phyloP scores from a whole-genome alignment of 1,140 invertebrate genomes.

The Zaprionus ornatus region DNA sequence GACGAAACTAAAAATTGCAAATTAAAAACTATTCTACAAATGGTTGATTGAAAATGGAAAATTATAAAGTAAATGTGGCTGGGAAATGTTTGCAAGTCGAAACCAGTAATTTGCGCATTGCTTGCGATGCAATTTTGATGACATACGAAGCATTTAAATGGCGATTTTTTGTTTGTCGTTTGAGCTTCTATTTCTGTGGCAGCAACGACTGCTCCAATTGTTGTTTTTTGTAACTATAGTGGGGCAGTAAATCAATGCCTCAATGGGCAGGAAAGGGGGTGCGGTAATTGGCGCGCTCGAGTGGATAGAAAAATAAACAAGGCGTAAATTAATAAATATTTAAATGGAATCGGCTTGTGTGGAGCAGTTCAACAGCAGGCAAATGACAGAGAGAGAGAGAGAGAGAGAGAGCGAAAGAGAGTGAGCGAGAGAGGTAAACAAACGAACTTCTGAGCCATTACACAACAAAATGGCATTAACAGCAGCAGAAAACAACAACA shows the following conservation, averaged over 20 bases:
- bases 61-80: constrained; percentile 7
- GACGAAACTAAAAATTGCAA: background rate
- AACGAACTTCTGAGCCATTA: constrained; percentile 73
- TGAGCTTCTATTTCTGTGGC: background rate
- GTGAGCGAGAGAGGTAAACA: constrained; percentile 12
- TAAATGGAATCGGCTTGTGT: constrained; percentile 37
- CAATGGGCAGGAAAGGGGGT: too few relatives aligned
- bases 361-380: constrained; percentile 24
- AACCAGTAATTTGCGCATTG: constrained; percentile 48
- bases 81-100: constrained; percentile 52
- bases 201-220: background rate
- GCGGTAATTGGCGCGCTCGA: constrained; percentile 46
- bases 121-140: constrained; percentile 48
- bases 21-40: constrained; percentile 1
- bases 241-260: constrained; percentile 50
- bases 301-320: constrained; percentile 57
- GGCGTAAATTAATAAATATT: constrained; percentile 73
- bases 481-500: constrained; percentile 26
- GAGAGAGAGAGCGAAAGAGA: background rate
- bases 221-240: constrained; percentile 6
- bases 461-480: constrained; percentile 71
- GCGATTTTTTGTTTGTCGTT: background rate
- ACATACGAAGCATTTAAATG: background rate
- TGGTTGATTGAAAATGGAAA: background rate
- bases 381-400: constrained; percentile 41